Evolutionary conservation across 2,797 vertebrate species (phyloP), one percentile per base, ranked within the genome.

Genomic region (Apogon hyalosoma): DNA sequence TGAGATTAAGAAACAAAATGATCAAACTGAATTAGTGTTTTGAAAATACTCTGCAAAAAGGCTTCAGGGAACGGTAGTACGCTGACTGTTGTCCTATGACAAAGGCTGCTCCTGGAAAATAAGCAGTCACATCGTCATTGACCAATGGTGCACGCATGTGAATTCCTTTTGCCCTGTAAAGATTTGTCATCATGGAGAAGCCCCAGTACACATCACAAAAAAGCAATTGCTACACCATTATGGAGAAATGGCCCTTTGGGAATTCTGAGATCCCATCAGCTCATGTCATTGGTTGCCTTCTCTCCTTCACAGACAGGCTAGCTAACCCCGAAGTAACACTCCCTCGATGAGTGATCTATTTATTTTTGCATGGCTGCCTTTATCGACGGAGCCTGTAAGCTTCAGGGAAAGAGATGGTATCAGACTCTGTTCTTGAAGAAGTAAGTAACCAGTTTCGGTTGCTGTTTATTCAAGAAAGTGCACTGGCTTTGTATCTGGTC

Each of bases 341-440:
- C 84, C 73, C 80, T 79, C 68, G 14, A 80, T 87, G 86, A 86
- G 84, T 84, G 87, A 92, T 90, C 87, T 88, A 80, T 91, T 91
- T 91, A 91, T 91, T 88, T 88, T 91, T 90, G 86, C 88, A 88
- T 90, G 89, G 85, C 62, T 13, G 77, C 81, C 76, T 89, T 90
- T 88, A 90, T 91, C 62, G 80, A 88, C 79, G 50, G 49, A 78
- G 77, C 70, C 81, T 87, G 77, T 84, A 73, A 75, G 87, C 83
- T 86, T 85, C 65, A 39, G 80, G 77, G 79, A 77, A 48, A 73
- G 63, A 84, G 89, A 91, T 88, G 59, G 51, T 86, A 90, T 90
- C 88, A 66, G 74, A 50, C 63, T 82, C 57, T 77, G 50, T 89
- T 90, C 70, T 83, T 79, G 52, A 72, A 79, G 58, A 86, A 76